A percentile compares a stretch with the other conserved stretches of the same genome.
Evolutionary conservation across 2,888 invertebrate species (phyloP).

Genomic region (Papilio elwesi): DNA sequence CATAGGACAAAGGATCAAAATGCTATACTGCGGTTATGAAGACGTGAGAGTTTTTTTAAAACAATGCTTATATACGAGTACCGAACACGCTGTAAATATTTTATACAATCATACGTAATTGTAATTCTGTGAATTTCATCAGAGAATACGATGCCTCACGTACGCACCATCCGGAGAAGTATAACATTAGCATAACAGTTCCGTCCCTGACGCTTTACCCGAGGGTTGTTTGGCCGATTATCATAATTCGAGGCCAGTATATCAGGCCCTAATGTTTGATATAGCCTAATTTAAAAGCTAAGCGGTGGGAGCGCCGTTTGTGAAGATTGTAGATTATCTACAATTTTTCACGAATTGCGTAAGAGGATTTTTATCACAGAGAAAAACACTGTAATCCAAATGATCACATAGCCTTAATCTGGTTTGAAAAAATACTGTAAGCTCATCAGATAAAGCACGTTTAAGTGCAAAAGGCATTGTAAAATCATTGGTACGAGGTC

Average conservation of each 20-base stretch:
- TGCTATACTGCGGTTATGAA: too few relatives aligned
- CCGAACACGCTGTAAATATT: neutral
- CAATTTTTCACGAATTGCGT: constrained; percentile 7
- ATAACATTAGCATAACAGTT: constrained; percentile 25
- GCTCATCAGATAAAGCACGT: too few relatives aligned
- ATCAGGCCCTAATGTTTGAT: constrained; percentile 23
- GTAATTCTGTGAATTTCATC: constrained; percentile 18
- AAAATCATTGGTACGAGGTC: too few relatives aligned
- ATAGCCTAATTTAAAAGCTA: constrained; percentile 6
- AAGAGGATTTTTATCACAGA: neutral
- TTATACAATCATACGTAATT: constrained; percentile 5
- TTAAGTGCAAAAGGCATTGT: too few relatives aligned
- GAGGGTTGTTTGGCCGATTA: constrained; percentile 15
- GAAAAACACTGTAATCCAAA: neutral
- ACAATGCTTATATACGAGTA: too few relatives aligned
- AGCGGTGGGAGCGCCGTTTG: neutral
- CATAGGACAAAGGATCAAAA: too few relatives aligned
- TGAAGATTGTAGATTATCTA: neutral
- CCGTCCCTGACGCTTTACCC: constrained; percentile 14
- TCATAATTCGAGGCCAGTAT: constrained; percentile 27
- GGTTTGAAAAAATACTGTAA: too few relatives aligned
- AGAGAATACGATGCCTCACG: neutral
- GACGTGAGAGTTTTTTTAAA: too few relatives aligned
- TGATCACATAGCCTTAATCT: too few relatives aligned
- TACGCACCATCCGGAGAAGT: constrained; percentile 9